A percentile compares a stretch with the other conserved stretches of the same genome.
phyloP scores from a whole-genome alignment of 2,797 vertebrate genomes.

The Sparidentex hasta region DNA sequence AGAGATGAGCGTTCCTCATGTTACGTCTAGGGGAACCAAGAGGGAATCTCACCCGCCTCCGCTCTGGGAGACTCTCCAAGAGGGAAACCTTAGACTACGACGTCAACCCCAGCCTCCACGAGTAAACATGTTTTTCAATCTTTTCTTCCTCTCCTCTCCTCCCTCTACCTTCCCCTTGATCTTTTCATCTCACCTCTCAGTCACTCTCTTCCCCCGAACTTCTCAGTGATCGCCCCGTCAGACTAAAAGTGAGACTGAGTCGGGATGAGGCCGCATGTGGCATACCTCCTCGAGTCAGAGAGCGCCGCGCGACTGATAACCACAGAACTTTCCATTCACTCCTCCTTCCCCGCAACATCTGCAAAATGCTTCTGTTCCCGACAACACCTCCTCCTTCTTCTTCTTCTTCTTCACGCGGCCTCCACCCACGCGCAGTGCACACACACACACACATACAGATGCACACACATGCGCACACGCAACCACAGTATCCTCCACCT shows the following conservation, averaged over 20 bases:
- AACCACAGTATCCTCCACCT: slow-evolving; percentile 68
- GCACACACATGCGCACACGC: slow-evolving; percentile 40
- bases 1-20: slow-evolving; percentile 87
- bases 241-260: slow-evolving; percentile 33
- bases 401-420: slow-evolving; percentile 45
- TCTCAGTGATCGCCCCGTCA: slow-evolving; percentile 17
- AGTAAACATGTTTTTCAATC: slow-evolving; percentile 96
- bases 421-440: slow-evolving; percentile 72
- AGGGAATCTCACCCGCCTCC: slow-evolving; percentile 90
- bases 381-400: slow-evolving; percentile 74
- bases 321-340: slow-evolving; percentile 91
- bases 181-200: slow-evolving; percentile 22
- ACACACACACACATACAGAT: slow-evolving; percentile 17
- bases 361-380: slow-evolving; percentile 86
- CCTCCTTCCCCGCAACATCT: slow-evolving; percentile 80
- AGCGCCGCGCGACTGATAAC: slow-evolving; percentile 83
- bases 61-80: slow-evolving; percentile 89
- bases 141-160: slow-evolving; percentile 57
- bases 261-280: slow-evolving; percentile 76
- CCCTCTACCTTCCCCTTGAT: slow-evolving; percentile 23
- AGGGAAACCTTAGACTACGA: slow-evolving; percentile 94
- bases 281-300: slow-evolving; percentile 82
- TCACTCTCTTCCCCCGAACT: slow-evolving; percentile 26
- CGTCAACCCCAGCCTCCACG: slow-evolving; percentile 85
- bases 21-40: slow-evolving; percentile 90